Conservation (phyloP, 1,140 invertebrate genomes). For the Bicyclus anynana region DNA sequence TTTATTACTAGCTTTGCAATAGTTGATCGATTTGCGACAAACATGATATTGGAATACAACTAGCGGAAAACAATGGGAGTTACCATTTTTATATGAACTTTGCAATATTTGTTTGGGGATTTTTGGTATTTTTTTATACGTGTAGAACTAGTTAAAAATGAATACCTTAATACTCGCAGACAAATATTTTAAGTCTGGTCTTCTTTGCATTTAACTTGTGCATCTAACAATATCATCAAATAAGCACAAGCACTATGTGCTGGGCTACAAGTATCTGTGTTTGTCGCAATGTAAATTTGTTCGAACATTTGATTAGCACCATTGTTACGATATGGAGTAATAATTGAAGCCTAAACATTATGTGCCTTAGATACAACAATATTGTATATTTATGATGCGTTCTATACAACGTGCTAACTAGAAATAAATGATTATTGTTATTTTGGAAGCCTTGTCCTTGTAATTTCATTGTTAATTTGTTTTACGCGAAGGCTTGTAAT, state of each 20-base stretch:
- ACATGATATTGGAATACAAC: constrained; percentile 18
- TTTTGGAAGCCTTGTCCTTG: constrained; percentile 64
- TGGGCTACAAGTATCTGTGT: constrained; percentile 23
- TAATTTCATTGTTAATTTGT: constrained; percentile 60
- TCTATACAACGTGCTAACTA: constrained; percentile 77
- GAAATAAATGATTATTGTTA: constrained; percentile 70
- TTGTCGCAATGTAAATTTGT: constrained; percentile 40
- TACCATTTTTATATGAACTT: no score
- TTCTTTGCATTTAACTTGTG: no score
- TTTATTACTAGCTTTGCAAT: constrained; percentile 65
- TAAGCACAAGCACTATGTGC: no score
- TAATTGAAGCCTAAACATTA: constrained; percentile 76
- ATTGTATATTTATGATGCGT: constrained; percentile 77
- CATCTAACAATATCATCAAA: no score
- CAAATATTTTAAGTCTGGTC: no score
- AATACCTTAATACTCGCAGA: no score
- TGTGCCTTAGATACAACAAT: constrained; percentile 77
- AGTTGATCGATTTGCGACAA: constrained; percentile 42
- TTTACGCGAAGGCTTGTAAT: constrained; percentile 60
- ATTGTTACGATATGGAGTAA: constrained; percentile 70
- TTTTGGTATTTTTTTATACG: no score
- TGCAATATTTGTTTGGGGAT: no score
- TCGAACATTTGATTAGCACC: constrained; percentile 59
- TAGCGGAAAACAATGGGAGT: neutral
- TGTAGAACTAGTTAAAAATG: no score